Percentiles rank a stretch among this genome's conserved stretches.
phyloP scores from a whole-genome alignment of 2,888 invertebrate genomes.

The Cephonodes hylas region DNA sequence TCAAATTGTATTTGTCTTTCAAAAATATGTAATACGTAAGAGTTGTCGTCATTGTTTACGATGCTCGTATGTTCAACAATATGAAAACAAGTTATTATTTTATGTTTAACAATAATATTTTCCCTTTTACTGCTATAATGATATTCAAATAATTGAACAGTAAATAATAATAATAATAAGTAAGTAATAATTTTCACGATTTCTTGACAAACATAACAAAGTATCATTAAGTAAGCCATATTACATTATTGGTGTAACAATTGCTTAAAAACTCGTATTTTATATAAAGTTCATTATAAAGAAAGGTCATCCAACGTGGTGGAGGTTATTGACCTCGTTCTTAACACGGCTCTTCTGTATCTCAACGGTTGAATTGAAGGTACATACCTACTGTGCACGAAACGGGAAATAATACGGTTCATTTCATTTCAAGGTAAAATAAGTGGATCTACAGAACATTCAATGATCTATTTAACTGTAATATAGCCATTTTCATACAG shows the following conservation, averaged over 20 bases:
- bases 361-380: constrained; percentile 64
- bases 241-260: not conserved
- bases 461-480: constrained; percentile 27
- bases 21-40: not conserved
- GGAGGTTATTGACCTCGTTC: constrained; percentile 68
- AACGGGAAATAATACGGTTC: constrained; percentile 78
- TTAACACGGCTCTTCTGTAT: constrained; percentile 50
- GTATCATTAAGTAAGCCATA: not conserved
- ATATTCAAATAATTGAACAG: not conserved
- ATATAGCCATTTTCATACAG: not conserved
- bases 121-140: not conserved
- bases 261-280: not conserved
- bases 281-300: constrained; percentile 10
- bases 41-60: not conserved
- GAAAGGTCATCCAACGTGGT: constrained; percentile 49
- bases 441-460: constrained; percentile 24
- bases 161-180: no score
- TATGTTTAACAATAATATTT: not conserved
- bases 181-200: not conserved
- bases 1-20: no score
- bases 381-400: constrained; percentile 60
- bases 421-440: constrained; percentile 59
- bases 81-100: not conserved
- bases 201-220: no score
- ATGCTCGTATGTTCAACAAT: not conserved